phyloP scores from a whole-genome alignment of 2,888 invertebrate genomes.

The Drosophila robusta region DNA sequence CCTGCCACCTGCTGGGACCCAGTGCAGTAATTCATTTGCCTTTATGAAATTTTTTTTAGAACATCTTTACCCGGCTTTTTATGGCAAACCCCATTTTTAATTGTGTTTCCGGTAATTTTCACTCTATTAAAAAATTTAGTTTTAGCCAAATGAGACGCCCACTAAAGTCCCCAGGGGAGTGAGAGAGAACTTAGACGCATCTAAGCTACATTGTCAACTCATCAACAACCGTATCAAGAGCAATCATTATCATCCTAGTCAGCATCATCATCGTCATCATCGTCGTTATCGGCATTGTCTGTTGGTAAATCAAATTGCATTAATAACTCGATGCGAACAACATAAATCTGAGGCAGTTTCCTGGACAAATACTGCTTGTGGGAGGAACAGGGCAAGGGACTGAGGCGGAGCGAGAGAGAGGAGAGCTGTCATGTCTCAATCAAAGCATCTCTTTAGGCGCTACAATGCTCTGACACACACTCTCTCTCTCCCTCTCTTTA shows the following conservation, averaged over 20 bases:
- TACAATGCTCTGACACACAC: background rate
- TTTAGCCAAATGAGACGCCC: conserved; percentile 30
- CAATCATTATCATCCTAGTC: conserved; percentile 16
- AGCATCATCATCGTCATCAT: conserved; percentile 3
- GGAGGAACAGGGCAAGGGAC: background rate
- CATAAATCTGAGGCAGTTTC: conserved; percentile 49
- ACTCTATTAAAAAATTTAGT: conserved; percentile 76
- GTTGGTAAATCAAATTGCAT: conserved; percentile 70
- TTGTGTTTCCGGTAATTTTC: conserved; percentile 79
- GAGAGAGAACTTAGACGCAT: background rate
- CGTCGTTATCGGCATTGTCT: conserved; percentile 46
- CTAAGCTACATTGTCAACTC: conserved; percentile 27
- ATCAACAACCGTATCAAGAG: conserved; percentile 16
- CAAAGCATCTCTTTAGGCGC: conserved; percentile 35
- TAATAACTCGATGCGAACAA: conserved; percentile 68
- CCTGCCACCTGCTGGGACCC: conserved; percentile 33
- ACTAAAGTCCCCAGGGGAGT: background rate
- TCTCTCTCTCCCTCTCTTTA: background rate
- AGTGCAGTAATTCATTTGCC: conserved; percentile 31
- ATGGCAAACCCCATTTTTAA: conserved; percentile 59
- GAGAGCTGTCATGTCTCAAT: conserved; percentile 60
- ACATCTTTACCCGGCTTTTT: conserved; percentile 25
- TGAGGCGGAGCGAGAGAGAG: background rate
- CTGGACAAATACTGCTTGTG: background rate
- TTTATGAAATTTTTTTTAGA: conserved; percentile 23